Conservation (phyloP, 2,888 invertebrate genomes). For the Agonopterix subpropinquella region DNA sequence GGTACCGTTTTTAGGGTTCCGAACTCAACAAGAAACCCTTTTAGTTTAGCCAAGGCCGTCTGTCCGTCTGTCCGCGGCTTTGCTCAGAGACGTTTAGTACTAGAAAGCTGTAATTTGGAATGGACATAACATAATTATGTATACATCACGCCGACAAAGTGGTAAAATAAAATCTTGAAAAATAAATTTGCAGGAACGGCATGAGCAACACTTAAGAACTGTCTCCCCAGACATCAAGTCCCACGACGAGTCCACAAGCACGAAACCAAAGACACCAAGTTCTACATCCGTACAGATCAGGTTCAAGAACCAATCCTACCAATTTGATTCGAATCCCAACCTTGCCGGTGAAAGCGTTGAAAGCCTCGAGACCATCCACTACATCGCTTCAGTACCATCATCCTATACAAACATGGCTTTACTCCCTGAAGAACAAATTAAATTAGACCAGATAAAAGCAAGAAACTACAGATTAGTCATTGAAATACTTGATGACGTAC, state of each 20-base stretch:
- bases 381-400: too few species aligned
- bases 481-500: constrained; percentile 31
- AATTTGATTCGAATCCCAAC: neutral
- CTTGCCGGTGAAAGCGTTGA: too few species aligned
- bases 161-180: too few species aligned
- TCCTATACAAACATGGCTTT: constrained; percentile 26
- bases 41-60: too few species aligned
- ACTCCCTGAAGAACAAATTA: constrained; percentile 31
- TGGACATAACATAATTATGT: too few species aligned
- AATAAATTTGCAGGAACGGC: constrained; percentile 33
- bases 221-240: constrained; percentile 32
- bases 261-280: neutral
- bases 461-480: constrained; percentile 30
- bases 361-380: neutral
- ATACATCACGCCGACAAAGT: too few species aligned
- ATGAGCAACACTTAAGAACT: constrained; percentile 47
- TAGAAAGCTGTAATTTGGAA: too few species aligned
- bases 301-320: neutral
- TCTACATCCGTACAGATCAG: neutral
- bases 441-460: constrained; percentile 14
- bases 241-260: constrained; percentile 8
- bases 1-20: too few species aligned
- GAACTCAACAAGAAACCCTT: too few species aligned
- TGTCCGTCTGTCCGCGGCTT: too few species aligned
- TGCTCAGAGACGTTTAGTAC: too few species aligned